These are phyloP conservation scores for Xyliphius kryptos DNA, from an alignment of 2,113 vertebrate species.

Conservation along the genomic window DNA sequence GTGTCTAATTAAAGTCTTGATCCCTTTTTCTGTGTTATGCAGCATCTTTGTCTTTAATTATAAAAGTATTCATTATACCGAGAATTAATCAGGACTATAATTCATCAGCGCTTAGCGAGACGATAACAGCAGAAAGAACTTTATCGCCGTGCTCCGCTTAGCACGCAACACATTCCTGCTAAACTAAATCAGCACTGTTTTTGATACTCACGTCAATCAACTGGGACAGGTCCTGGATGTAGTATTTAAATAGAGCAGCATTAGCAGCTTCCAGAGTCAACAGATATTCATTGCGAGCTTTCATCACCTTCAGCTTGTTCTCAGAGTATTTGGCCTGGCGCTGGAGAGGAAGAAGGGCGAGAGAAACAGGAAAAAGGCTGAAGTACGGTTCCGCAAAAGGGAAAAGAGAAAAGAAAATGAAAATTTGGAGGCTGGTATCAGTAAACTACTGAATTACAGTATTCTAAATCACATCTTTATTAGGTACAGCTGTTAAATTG, in stretches of 20 bases:
- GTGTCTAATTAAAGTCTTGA: slow-evolving; percentile 28
- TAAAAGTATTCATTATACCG: slow-evolving; percentile 17
- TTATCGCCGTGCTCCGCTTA: slow-evolving; percentile 1
- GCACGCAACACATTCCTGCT: slow-evolving; percentile 17
- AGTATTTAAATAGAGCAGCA: slow-evolving; percentile 96
- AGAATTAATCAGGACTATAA: slow-evolving; percentile 34
- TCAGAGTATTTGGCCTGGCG: slow-evolving; percentile 97
- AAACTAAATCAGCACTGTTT: not conserved
- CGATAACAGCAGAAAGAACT: slow-evolving; percentile 12
- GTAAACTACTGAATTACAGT: no score
- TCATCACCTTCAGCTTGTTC: slow-evolving; percentile 97
- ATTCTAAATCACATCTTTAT: no score
- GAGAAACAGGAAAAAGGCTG: slow-evolving; percentile 3
- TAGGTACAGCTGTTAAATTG: no score
- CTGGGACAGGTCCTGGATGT: slow-evolving; percentile 95
- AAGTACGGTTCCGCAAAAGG: no score
- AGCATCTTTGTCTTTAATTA: slow-evolving; percentile 33
- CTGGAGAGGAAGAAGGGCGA: slow-evolving; percentile 52
- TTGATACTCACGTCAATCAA: slow-evolving; percentile 90
- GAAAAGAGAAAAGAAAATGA: not conserved
- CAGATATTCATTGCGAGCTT: slow-evolving; percentile 95
- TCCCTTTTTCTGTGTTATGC: slow-evolving; percentile 9
- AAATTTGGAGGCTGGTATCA: not conserved
- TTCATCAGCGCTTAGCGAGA: slow-evolving; percentile 20
- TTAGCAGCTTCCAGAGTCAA: slow-evolving; percentile 96